Conservation (phyloP, 2,797 vertebrate species). For the Coreius guichenoti region DNA sequence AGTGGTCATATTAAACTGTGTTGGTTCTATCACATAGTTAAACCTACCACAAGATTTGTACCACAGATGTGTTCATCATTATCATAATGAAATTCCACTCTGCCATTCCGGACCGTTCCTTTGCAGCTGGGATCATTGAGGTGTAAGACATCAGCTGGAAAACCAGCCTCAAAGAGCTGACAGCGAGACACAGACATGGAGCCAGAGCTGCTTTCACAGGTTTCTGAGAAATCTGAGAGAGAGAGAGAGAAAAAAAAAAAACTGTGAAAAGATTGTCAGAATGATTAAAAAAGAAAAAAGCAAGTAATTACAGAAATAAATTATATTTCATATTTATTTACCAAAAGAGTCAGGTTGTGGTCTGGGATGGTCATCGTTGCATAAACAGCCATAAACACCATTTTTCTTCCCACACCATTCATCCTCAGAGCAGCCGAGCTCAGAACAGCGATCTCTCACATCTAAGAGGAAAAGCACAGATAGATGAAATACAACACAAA, state of each 20-base stretch:
- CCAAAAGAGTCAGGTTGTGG: constrained; percentile 12
- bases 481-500: background rate
- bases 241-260: background rate
- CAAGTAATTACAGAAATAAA: background rate
- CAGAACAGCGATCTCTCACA: constrained; percentile 43
- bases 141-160: background rate
- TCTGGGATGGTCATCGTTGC: constrained; percentile 26
- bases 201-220: constrained; percentile 32
- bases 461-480: background rate
- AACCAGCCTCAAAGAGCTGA: constrained; percentile 62
- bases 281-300: background rate
- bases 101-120: no score
- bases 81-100: no score
- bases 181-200: constrained; percentile 58
- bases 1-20: background rate
- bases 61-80: no score
- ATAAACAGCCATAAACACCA: constrained; percentile 58
- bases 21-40: constrained; percentile 22
- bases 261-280: background rate
- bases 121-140: no score
- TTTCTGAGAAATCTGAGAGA: constrained; percentile 58
- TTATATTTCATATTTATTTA: no score
- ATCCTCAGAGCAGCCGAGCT: constrained; percentile 45
- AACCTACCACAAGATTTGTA: no score
- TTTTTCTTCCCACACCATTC: constrained; percentile 56